Evolutionary conservation across 2,888 invertebrate species (phyloP).

Genomic region (Torymus auratus): DNA sequence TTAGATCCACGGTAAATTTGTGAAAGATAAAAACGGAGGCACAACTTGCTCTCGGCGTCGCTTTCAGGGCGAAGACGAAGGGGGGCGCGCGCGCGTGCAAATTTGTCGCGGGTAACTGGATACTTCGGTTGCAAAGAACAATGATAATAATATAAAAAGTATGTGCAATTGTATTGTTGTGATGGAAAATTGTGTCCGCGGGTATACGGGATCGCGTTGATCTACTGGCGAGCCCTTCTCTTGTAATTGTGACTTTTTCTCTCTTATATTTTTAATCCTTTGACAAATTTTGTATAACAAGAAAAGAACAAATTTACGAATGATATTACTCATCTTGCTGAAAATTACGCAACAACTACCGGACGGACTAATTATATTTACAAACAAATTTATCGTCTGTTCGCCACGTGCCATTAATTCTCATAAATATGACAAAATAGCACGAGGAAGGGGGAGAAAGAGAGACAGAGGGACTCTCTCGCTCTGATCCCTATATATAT

Average conservation of each 20-base stretch:
- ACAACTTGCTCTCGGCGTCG: slow-evolving; percentile 5
- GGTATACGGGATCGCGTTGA: neutral
- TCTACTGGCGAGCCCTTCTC: no score
- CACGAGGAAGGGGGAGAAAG: no score
- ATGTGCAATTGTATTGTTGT: neutral
- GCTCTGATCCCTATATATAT: neutral
- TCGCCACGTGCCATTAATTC: no score
- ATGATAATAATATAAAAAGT: slow-evolving; percentile 13
- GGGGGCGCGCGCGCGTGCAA: slow-evolving; percentile 39
- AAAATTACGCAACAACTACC: neutral
- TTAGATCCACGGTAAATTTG: slow-evolving; percentile 44
- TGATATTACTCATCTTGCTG: neutral
- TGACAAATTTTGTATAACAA: no score
- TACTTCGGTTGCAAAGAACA: slow-evolving; percentile 46
- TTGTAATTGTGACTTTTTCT: no score
- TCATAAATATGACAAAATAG: no score
- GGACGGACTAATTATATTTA: no score
- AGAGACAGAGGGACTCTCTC: no score
- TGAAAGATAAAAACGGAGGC: slow-evolving; percentile 54
- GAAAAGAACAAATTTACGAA: neutral
- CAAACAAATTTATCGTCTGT: no score
- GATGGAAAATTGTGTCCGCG: neutral
- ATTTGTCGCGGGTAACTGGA: slow-evolving; percentile 57
- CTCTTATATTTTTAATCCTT: no score
- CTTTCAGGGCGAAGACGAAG: slow-evolving; percentile 37